Base-by-base conservation (phyloP, 2,888 invertebrate species). In the Tenthredo notha region DNA sequence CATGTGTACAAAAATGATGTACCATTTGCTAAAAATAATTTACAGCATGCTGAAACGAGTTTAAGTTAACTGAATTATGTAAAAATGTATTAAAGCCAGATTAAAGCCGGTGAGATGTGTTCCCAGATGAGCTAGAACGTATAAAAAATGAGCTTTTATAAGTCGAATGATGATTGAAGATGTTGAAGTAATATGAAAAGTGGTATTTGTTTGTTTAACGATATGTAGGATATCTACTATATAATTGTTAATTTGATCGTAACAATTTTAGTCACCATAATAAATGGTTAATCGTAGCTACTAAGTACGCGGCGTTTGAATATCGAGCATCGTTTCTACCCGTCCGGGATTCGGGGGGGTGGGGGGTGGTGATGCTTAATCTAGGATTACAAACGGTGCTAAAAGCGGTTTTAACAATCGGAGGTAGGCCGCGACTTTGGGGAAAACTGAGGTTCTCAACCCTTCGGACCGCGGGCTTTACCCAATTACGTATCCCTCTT, bases 361-460 rank as follows among this genome's bases (percentile, higher is more conserved):
- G 18, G 33, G 33, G 33, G 67, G 33, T 67, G 15, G 29, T 6
- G 29, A 33, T 33, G 67, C 67, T 33, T 29, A 33, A 25, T 33
- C 29, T 33, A 33, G 67, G 67, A 67, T 67, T 67, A 67, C 33
- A 67, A 33, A 67, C 67, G 67, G 33, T 25, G 67, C 67, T 67
- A 33, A 67, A 67, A 29, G 67, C 29, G 33, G 67, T 33, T 33
- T 18, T 67, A 67, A 67, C 67, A 67, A 67, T 67, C 67, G 67
- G 15, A 67, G 67, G 67, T 33, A 33, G 18, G 18, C 67, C 15
- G 5, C 61, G 33, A 67, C 67, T 33, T 18, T 6, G 67, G 18
- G 67, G 18, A 33, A 67, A 67, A 67, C 29, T 15, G 18, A 25
- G 67, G 33, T 67, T 67, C 33, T 33, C 67, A 33, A 67, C 33